A percentile compares a stretch with the other conserved stretches of the same genome.
Evolutionary conservation across 2,888 invertebrate genomes (phyloP).

Genomic region (Phanerotoma sp.): DNA sequence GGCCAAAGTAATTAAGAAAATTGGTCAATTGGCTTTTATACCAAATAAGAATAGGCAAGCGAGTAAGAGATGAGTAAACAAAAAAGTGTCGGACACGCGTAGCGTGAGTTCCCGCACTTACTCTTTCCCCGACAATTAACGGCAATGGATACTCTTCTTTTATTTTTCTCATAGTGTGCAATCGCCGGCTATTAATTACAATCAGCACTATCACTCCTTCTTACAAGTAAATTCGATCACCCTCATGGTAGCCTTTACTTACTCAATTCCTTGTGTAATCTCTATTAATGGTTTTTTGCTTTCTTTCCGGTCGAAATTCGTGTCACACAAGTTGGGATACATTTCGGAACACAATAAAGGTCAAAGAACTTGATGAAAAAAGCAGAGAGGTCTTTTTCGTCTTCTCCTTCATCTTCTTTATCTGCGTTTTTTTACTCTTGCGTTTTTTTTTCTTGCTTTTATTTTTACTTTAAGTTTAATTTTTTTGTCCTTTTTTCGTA

Average conservation of each 20-base stretch:
- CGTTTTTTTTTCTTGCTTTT: no score
- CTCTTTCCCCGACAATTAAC: conserved; percentile 53
- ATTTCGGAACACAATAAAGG: not conserved
- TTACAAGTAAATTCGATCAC: conserved; percentile 6
- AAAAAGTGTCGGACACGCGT: conserved; percentile 22
- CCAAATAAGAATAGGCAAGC: not conserved
- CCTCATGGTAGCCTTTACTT: not conserved
- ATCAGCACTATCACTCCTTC: conserved; percentile 51
- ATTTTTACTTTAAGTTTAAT: no score
- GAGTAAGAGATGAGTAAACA: conserved; percentile 1
- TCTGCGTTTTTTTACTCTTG: no score
- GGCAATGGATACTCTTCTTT: conserved; percentile 20
- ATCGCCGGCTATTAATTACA: conserved; percentile 55
- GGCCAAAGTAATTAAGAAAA: not conserved
- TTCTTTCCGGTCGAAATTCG: not conserved
- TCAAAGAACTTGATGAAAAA: not conserved
- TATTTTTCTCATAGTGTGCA: conserved; percentile 31
- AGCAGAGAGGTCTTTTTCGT: no score
- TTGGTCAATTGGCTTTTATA: not conserved
- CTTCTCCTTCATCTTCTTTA: no score
- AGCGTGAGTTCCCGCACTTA: conserved; percentile 51
- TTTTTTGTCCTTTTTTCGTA: not conserved
- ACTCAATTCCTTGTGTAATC: not conserved
- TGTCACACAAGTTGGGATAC: not conserved
- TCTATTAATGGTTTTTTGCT: no score